Evolutionary conservation across 2,888 invertebrate species (phyloP).

Genomic region (Macroteleia sp.): DNA sequence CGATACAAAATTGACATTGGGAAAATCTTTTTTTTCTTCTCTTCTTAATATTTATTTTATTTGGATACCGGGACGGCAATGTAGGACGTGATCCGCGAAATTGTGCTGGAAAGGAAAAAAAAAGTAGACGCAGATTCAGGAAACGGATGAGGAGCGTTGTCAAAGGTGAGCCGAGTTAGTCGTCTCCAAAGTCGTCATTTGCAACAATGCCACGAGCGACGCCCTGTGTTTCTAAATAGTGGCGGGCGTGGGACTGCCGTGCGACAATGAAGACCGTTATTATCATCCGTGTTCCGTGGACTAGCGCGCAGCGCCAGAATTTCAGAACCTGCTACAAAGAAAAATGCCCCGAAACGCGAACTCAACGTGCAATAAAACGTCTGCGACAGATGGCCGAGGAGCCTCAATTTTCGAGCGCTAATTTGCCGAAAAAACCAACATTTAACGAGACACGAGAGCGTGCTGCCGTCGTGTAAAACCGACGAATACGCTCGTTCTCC

Average conservation of each 20-base stretch:
- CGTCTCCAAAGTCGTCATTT: conserved; percentile 68
- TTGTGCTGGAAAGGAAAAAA: conserved; percentile 19
- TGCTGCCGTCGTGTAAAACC: no score
- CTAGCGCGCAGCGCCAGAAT: conserved; percentile 53
- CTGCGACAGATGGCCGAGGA: conserved; percentile 49
- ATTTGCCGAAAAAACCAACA: conserved; percentile 41
- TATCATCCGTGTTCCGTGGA: conserved; percentile 66
- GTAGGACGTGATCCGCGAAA: conserved; percentile 34
- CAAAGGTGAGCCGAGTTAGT: conserved; percentile 63
- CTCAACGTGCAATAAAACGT: conserved; percentile 29
- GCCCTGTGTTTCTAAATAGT: conserved; percentile 73
- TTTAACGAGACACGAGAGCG: conserved; percentile 26
- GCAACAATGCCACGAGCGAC: conserved; percentile 71
- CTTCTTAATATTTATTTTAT: no score
- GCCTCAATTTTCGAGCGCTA: conserved; percentile 33
- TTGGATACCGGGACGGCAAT: conserved; percentile 7
- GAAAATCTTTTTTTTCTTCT: no score
- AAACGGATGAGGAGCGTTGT: conserved; percentile 62
- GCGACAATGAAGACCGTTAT: conserved; percentile 76
- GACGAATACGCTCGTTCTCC: no score
- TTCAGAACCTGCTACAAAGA: conserved; percentile 54
- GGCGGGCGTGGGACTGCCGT: conserved; percentile 73
- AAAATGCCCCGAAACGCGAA: conserved; percentile 45
- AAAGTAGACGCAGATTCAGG: conserved; percentile 54
- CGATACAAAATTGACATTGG: no score